Evolutionary conservation across 2,888 invertebrate species (phyloP).

Genomic region (Drosophila flavopinicola): DNA sequence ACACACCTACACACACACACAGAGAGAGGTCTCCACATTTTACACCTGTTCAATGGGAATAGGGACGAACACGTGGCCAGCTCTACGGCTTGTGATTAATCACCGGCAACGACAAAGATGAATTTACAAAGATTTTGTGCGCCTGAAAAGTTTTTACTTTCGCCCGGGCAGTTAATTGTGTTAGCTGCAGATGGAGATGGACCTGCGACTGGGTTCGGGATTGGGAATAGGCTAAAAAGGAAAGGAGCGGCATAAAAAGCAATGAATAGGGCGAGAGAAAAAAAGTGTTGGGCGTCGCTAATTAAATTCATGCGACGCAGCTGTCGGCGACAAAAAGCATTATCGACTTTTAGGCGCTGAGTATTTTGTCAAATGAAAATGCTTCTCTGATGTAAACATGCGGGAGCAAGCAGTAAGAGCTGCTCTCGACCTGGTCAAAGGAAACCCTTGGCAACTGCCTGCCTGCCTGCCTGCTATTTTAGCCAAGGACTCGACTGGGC

Average conservation of each 20-base stretch:
- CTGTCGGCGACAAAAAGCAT: slow-evolving; percentile 67
- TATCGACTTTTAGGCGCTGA: slow-evolving; percentile 80
- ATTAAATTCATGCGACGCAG: slow-evolving; percentile 78
- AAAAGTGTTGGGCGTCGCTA: slow-evolving; percentile 78
- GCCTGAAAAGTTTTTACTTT: slow-evolving; percentile 70
- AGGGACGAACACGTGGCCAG: slow-evolving; percentile 55
- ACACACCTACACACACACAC: slow-evolving; percentile 21
- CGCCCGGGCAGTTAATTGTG: slow-evolving; percentile 72
- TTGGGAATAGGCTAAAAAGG: too few species aligned
- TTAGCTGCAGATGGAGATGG: slow-evolving; percentile 73
- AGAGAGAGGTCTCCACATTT: slow-evolving; percentile 31
- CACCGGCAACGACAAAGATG: slow-evolving; percentile 78
- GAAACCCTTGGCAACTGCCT: slow-evolving; percentile 79
- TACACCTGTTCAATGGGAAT: slow-evolving; percentile 73
- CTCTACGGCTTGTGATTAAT: slow-evolving; percentile 66
- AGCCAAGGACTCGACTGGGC: slow-evolving; percentile 38
- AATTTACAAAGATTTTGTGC: slow-evolving; percentile 77
- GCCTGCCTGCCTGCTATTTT: too few species aligned
- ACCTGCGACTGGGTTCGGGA: slow-evolving; percentile 28
- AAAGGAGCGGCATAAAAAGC: too few species aligned
- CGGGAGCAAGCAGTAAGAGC: slow-evolving; percentile 1
- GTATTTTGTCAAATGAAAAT: slow-evolving; percentile 78
- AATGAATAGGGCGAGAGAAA: slow-evolving; percentile 16
- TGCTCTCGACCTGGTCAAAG: slow-evolving; percentile 53
- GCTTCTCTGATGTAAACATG: slow-evolving; percentile 74